These are phyloP conservation scores for Climacteris rufus DNA, from an alignment of 2,113 vertebrate genomes.

Conservation along the genomic window DNA sequence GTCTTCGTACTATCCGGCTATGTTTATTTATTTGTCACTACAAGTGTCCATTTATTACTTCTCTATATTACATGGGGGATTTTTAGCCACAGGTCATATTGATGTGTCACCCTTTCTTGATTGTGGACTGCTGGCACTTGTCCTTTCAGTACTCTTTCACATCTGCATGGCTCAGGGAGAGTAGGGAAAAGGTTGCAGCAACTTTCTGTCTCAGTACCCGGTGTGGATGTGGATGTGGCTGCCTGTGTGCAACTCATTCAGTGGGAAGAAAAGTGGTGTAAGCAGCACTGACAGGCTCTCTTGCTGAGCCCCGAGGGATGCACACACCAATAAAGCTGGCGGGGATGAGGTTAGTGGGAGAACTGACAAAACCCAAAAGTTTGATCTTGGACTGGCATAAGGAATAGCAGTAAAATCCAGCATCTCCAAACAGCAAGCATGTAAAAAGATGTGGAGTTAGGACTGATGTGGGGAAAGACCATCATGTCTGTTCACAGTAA, in stretches of 20 bases:
- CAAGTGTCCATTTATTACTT: background rate
- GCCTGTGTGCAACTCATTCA: fast-evolving
- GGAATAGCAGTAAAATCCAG: background rate
- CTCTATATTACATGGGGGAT: fast-evolving
- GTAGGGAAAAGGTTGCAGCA: background rate
- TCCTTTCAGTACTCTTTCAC: background rate
- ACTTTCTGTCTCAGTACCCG: fast-evolving
- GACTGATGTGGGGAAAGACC: background rate
- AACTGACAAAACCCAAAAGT: background rate
- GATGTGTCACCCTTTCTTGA: background rate
- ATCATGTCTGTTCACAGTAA: fast-evolving
- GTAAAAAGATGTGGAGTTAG: fast-evolving
- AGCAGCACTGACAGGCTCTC: background rate
- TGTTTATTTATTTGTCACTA: background rate
- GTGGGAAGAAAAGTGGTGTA: fast-evolving
- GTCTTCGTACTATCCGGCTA: background rate
- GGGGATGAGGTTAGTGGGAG: too few species aligned
- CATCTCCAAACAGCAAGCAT: background rate
- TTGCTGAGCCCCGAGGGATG: fast-evolving
- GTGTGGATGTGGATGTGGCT: fast-evolving
- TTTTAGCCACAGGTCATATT: background rate
- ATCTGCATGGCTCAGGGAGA: fast-evolving
- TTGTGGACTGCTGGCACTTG: fast-evolving
- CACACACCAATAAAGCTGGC: background rate
- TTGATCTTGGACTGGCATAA: background rate